phyloP scores from a whole-genome alignment of 2,113 vertebrate species.

The Phasianus colchicus region DNA sequence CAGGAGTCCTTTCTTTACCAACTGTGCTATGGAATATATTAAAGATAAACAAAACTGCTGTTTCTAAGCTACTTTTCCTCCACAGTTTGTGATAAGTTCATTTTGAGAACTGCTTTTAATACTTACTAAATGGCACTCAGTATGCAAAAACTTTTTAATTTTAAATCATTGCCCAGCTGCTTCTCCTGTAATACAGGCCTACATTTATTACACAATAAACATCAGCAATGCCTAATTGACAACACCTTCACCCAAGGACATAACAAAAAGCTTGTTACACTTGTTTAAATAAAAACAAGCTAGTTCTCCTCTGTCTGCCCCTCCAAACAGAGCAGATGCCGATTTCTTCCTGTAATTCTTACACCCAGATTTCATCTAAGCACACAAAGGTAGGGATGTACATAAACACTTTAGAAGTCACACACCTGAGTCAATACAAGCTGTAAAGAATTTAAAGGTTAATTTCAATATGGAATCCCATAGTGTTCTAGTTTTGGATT shows the following conservation, averaged over 20 bases:
- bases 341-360: not conserved
- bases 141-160: not conserved
- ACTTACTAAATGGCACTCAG: not conserved
- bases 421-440: not conserved
- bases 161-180: not conserved
- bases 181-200: not conserved
- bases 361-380: not conserved
- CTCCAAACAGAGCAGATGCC: not conserved
- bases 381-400: rapidly evolving
- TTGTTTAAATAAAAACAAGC: not conserved
- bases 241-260: not conserved
- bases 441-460: not conserved
- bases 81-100: not conserved
- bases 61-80: not conserved
- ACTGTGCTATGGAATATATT: rapidly evolving
- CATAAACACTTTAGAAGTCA: not conserved
- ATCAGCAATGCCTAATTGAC: not conserved
- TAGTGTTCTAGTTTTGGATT: not conserved
- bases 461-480: not conserved
- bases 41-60: not conserved
- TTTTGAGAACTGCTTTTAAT: not conserved
- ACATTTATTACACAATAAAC: not conserved
- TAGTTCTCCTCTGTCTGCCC: not conserved
- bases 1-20: not conserved
- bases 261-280: not conserved